Conservation (phyloP, 2,888 invertebrate species). For the Dione vanillae region DNA sequence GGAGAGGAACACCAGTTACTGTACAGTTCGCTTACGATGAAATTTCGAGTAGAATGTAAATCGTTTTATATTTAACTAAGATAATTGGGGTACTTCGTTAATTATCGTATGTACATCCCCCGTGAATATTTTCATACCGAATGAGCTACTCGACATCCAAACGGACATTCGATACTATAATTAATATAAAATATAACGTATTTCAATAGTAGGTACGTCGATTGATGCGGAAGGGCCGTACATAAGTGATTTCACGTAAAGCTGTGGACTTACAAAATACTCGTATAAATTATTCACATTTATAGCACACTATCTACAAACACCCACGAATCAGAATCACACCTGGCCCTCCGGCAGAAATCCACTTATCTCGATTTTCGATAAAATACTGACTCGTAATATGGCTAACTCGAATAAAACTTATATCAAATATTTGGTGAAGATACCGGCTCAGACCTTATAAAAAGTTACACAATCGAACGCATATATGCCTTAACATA, state of each 20-base stretch:
- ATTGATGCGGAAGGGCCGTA: slow-evolving; percentile 77
- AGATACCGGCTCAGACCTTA: slow-evolving; percentile 73
- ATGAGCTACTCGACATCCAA: slow-evolving; percentile 78
- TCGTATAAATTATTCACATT: slow-evolving; percentile 85
- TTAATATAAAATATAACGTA: slow-evolving; percentile 77
- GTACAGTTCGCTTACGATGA: slow-evolving; percentile 71
- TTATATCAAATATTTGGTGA: slow-evolving; percentile 84
- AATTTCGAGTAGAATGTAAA: slow-evolving; percentile 65
- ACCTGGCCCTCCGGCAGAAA: slow-evolving; percentile 75
- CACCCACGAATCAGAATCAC: slow-evolving; percentile 75
- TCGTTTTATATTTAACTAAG: slow-evolving; percentile 73
- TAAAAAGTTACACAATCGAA: slow-evolving; percentile 75
- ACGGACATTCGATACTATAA: slow-evolving; percentile 67
- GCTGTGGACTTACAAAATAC: slow-evolving; percentile 83
- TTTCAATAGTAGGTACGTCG: slow-evolving; percentile 53
- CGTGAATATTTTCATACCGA: slow-evolving; percentile 64
- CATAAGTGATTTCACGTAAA: slow-evolving; percentile 79
- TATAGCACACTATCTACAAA: slow-evolving; percentile 84
- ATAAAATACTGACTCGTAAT: slow-evolving; percentile 84
- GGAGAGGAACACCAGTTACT: slow-evolving; percentile 83
- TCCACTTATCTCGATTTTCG: slow-evolving; percentile 72
- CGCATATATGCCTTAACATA: slow-evolving; percentile 65
- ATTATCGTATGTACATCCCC: slow-evolving; percentile 77
- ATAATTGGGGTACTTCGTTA: slow-evolving; percentile 66
- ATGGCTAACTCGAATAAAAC: slow-evolving; percentile 82